Conservation (phyloP, 2,113 vertebrate genomes). For the Perca schrenkii region DNA sequence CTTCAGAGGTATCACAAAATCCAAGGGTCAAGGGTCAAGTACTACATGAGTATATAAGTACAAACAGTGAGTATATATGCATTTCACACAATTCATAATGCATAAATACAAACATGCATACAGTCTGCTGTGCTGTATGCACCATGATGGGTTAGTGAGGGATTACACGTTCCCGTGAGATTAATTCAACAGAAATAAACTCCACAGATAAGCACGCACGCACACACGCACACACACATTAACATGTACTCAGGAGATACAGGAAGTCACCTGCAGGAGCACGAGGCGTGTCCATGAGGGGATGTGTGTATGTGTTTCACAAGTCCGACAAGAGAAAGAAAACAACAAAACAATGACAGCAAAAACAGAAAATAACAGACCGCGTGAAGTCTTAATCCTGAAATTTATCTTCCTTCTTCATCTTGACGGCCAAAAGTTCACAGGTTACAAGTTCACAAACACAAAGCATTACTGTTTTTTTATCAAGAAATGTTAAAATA, state of each 20-base stretch:
- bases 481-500: conserved; percentile 74
- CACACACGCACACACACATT: conserved; percentile 34
- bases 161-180: conserved; percentile 60
- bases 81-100: conserved; percentile 83
- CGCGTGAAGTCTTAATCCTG: conserved; percentile 59
- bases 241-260: conserved; percentile 60
- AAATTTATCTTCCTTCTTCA: conserved; percentile 54
- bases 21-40: conserved; percentile 80
- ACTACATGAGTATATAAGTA: conserved; percentile 80
- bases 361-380: conserved; percentile 60
- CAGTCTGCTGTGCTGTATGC: conserved; percentile 75
- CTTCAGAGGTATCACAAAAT: conserved; percentile 79
- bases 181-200: conserved; percentile 64
- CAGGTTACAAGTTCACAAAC: conserved; percentile 81
- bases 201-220: conserved; percentile 54
- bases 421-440: conserved; percentile 73
- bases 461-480: conserved; percentile 67
- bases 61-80: conserved; percentile 79
- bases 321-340: conserved; percentile 42
- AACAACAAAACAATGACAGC: conserved; percentile 45
- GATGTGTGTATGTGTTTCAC: conserved; percentile 37
- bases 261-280: conserved; percentile 73
- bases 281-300: conserved; percentile 65
- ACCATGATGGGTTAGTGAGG: conserved; percentile 53
- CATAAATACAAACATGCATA: conserved; percentile 85